These are phyloP conservation scores for Xiphias gladius DNA, from an alignment of 2,113 vertebrate species.

Conservation along the genomic window DNA sequence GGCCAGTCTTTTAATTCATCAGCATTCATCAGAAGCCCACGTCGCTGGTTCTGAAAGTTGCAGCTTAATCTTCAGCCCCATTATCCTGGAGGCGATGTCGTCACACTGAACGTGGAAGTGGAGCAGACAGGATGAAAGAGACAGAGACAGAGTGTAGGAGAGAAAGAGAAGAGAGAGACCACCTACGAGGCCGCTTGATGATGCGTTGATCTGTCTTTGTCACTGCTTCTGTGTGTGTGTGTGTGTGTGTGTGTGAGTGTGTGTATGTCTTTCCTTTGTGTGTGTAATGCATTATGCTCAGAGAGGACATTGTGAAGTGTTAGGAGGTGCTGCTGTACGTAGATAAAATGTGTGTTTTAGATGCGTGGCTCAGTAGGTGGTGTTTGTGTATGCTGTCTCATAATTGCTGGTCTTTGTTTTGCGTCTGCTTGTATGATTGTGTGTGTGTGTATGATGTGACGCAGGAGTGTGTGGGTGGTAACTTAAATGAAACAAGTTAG, in stretches of 20 bases:
- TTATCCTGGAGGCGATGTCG: conserved; percentile 62
- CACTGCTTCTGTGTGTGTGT: conserved; percentile 22
- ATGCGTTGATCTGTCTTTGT: conserved; percentile 70
- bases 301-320: conserved; percentile 67
- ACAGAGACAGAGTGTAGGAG: conserved; percentile 53
- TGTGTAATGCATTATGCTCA: conserved; percentile 55
- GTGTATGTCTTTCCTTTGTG: conserved; percentile 16
- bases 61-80: conserved; percentile 65
- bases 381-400: conserved; percentile 70
- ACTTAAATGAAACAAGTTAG: conserved; percentile 64
- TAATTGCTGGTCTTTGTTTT: conserved; percentile 78
- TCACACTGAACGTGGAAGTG: conserved; percentile 60
- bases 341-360: conserved; percentile 78
- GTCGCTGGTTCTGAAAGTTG: conserved; percentile 43
- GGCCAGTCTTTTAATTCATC: conserved; percentile 53
- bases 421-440: conserved; percentile 45
- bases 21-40: conserved; percentile 54
- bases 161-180: conserved; percentile 62
- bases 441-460: conserved; percentile 20
- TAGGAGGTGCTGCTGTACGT: conserved; percentile 63
- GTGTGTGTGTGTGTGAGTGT: conserved; percentile 34
- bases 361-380: conserved; percentile 71
- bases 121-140: conserved; percentile 65
- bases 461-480: conserved; percentile 62
- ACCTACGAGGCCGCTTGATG: conserved; percentile 72